Evolutionary conservation across 2,113 vertebrate genomes (phyloP).

Genomic region (Chitala chitala): DNA sequence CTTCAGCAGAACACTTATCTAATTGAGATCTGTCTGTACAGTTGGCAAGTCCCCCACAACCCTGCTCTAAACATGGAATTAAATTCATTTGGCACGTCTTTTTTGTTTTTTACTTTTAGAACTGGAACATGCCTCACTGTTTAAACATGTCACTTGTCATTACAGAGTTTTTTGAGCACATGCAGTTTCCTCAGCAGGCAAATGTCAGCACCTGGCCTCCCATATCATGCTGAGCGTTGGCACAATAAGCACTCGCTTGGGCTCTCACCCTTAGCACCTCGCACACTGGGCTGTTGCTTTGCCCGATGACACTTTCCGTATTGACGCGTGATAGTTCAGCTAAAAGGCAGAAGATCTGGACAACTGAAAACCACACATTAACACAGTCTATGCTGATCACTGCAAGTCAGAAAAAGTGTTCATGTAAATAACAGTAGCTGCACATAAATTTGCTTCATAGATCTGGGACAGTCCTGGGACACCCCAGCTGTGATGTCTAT

Average conservation of each 20-base stretch:
- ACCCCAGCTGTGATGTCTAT: no score
- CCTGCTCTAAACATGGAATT: no score
- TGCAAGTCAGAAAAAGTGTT: no score
- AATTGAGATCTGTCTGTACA: slow-evolving; percentile 41
- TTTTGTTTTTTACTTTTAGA: slow-evolving; percentile 48
- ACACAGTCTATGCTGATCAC: no score
- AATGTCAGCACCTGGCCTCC: not conserved
- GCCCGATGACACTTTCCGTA: not conserved
- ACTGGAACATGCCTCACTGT: no score
- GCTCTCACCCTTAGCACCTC: slow-evolving; percentile 23
- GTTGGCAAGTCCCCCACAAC: no score
- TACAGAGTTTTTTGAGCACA: slow-evolving; percentile 31
- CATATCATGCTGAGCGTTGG: not conserved
- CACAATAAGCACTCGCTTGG: slow-evolving; percentile 29
- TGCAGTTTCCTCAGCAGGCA: slow-evolving; percentile 31
- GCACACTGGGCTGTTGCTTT: not conserved
- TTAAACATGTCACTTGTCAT: slow-evolving; percentile 21
- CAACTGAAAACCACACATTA: no score
- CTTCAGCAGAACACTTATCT: slow-evolving; percentile 33
- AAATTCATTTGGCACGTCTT: slow-evolving; percentile 39
- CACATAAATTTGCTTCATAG: no score
- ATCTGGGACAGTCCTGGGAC: no score
- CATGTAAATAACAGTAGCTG: no score
- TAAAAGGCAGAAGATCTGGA: no score
- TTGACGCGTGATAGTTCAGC: no score